These are phyloP conservation scores for Eupelmus urozonus DNA, from an alignment of 2,888 invertebrate species.

Conservation along the genomic window DNA sequence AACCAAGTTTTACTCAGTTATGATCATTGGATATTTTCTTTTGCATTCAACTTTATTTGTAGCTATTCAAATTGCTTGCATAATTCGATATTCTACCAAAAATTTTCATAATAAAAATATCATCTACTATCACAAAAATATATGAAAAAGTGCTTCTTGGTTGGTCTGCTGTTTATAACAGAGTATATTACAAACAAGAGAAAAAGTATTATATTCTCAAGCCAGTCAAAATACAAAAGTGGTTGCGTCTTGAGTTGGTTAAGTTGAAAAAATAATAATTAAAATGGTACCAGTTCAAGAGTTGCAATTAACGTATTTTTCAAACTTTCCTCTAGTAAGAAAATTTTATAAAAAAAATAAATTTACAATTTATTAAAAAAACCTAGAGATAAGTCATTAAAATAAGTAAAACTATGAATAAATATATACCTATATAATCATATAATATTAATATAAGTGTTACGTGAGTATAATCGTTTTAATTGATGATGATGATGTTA, in stretches of 20 bases:
- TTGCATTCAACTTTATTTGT: slow-evolving; percentile 15
- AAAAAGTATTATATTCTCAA: slow-evolving; percentile 45
- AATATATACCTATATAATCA: too few species aligned
- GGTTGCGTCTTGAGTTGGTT: slow-evolving; percentile 36
- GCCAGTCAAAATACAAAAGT: slow-evolving; percentile 23
- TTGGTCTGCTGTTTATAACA: slow-evolving; percentile 41
- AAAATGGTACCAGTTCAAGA: slow-evolving; percentile 14
- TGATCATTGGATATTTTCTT: not conserved
- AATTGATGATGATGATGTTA: not conserved
- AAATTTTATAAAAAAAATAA: slow-evolving; percentile 32
- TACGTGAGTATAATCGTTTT: too few species aligned
- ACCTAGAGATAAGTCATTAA: not conserved
- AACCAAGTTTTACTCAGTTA: slow-evolving; percentile 15
- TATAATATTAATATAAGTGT: too few species aligned
- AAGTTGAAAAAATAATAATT: slow-evolving; percentile 30
- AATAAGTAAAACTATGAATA: not conserved
- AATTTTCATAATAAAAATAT: slow-evolving; percentile 20
- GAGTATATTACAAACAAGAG: slow-evolving; percentile 28
- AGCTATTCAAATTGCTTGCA: not conserved
- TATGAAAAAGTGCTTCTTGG: slow-evolving; percentile 31
- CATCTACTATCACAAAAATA: slow-evolving; percentile 12
- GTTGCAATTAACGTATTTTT: slow-evolving; percentile 15
- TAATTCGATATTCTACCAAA: not conserved
- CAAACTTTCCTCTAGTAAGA: slow-evolving; percentile 8
- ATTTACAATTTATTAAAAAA: slow-evolving; percentile 24